A percentile compares a stretch with the other conserved stretches of the same genome.
Conservation (phyloP, 2,888 invertebrate species). For the Drosophila crucigera region DNA sequence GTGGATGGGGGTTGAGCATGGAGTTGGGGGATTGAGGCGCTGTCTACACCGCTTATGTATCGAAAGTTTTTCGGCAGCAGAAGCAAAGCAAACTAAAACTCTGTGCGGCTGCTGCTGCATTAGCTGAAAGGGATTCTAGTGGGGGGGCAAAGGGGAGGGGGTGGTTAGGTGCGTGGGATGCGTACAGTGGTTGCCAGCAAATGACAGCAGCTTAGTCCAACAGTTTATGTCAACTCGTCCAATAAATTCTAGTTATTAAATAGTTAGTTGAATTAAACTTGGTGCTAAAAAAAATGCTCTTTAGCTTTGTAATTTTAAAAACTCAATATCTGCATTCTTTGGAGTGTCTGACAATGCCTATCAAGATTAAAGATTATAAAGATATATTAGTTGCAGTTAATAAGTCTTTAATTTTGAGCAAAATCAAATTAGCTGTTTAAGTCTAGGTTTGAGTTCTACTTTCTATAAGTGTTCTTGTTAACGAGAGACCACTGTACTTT, state of each 20-base stretch:
- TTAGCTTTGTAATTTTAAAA: background rate
- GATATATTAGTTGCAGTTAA: background rate
- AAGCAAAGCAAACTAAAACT: slow-evolving; percentile 43
- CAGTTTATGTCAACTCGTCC: background rate
- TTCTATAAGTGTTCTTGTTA: background rate
- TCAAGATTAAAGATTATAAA: background rate
- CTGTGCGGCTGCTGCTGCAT: slow-evolving; percentile 56
- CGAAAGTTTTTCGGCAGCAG: slow-evolving; percentile 67
- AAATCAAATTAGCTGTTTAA: background rate
- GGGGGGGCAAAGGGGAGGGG: background rate
- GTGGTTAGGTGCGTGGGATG: slow-evolving; percentile 9
- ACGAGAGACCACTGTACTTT: background rate
- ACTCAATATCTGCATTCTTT: background rate
- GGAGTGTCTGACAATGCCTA: background rate
- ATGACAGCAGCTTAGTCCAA: background rate
- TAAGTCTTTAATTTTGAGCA: background rate
- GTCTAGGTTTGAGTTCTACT: background rate
- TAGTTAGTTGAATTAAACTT: too few relatives aligned
- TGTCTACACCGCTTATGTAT: slow-evolving; percentile 64
- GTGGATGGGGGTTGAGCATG: background rate
- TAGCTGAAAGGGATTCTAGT: slow-evolving; percentile 13
- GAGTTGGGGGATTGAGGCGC: slow-evolving; percentile 7
- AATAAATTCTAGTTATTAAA: background rate
- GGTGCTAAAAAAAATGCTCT: too few relatives aligned
- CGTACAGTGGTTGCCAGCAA: background rate